Conservation (phyloP, 2,113 vertebrate species). For the Lontra canadensis region DNA sequence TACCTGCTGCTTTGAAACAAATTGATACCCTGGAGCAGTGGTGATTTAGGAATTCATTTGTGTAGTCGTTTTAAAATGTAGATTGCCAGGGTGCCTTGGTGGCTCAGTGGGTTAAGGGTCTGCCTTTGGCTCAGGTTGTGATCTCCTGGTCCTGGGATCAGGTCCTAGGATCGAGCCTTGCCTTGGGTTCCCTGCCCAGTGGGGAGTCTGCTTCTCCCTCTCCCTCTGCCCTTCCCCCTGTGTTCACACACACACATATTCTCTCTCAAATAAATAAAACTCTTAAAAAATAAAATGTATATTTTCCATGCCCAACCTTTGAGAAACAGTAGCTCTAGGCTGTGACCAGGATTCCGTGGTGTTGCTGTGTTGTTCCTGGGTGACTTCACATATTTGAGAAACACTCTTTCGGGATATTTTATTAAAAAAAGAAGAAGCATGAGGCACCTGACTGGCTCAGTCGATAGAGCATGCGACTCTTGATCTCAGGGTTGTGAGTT, state of each 20-base stretch:
- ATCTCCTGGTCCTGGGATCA: neutral
- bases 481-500: neutral
- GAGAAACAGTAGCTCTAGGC: neutral
- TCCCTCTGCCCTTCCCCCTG: neutral
- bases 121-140: neutral
- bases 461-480: neutral
- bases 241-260: no score
- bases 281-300: no score
- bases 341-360: neutral
- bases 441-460: neutral
- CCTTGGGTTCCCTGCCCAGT: neutral
- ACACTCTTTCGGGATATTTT: neutral
- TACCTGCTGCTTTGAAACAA: neutral
- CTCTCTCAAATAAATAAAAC: no score
- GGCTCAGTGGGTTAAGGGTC: neutral
- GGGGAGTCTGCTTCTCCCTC: neutral
- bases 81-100: neutral
- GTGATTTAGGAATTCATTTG: neutral
- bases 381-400: neutral
- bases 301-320: neutral
- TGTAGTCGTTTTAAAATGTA: neutral
- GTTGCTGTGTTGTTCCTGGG: neutral
- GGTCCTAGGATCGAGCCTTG: neutral
- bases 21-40: neutral
- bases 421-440: neutral